Evolutionary conservation across 2,888 invertebrate species (phyloP).

Genomic region (Drosophila austrosaltans): DNA sequence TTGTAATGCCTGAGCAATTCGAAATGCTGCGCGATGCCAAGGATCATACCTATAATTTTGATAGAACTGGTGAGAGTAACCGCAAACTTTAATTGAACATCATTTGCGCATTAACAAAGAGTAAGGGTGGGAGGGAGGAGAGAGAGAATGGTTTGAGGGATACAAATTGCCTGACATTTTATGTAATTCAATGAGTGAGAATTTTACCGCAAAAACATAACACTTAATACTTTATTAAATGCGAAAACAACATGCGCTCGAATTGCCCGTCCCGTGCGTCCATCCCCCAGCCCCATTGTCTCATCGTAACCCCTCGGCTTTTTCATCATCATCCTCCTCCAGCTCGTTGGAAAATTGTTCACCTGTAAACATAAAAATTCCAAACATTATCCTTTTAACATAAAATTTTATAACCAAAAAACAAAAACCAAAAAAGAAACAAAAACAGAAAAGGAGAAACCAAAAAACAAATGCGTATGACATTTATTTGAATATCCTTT

Average conservation of each 20-base stretch:
- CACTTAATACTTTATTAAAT: slow-evolving; percentile 79
- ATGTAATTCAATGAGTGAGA: slow-evolving; percentile 66
- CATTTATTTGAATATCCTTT: slow-evolving; percentile 79
- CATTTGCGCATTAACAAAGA: slow-evolving; percentile 57
- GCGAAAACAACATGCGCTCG: slow-evolving; percentile 68
- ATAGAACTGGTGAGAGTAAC: slow-evolving; percentile 60
- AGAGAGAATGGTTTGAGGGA: background rate
- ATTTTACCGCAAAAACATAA: slow-evolving; percentile 73
- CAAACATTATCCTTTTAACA: slow-evolving; percentile 79
- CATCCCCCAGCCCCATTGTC: background rate
- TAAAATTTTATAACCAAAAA: slow-evolving; percentile 74
- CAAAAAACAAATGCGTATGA: slow-evolving; percentile 77
- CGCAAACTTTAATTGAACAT: slow-evolving; percentile 49
- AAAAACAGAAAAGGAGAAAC: slow-evolving; percentile 47
- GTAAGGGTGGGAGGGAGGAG: background rate
- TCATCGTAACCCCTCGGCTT: slow-evolving; percentile 8
- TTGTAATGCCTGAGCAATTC: slow-evolving; percentile 79
- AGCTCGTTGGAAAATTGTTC: slow-evolving; percentile 68
- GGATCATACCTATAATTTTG: slow-evolving; percentile 76
- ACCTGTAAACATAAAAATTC: slow-evolving; percentile 79
- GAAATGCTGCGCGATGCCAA: slow-evolving; percentile 77
- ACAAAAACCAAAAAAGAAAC: slow-evolving; percentile 32
- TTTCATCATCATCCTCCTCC: slow-evolving; percentile 27
- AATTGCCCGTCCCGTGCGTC: slow-evolving; percentile 3
- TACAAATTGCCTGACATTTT: slow-evolving; percentile 67